phyloP scores from a whole-genome alignment of 2,113 vertebrate species.

The Gnathonemus longibarbis region DNA sequence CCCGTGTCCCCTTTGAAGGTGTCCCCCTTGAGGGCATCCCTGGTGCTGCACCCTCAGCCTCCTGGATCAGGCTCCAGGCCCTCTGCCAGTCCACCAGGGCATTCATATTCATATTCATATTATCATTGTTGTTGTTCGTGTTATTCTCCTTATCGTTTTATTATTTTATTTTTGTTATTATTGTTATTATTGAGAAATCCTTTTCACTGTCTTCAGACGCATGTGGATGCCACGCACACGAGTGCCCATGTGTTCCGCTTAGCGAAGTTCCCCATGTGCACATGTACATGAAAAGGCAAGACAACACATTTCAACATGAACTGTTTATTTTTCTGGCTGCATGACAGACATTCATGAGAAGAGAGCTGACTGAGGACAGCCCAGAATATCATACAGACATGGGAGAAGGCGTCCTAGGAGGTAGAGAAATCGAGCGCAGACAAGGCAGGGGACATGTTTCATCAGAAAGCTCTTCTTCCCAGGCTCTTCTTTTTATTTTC shows the following conservation, averaged over 20 bases:
- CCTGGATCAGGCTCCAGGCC: neutral
- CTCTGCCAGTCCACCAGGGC: neutral
- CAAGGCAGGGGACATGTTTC: neutral
- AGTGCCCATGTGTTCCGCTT: neutral
- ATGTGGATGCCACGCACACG: neutral
- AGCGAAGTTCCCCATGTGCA: neutral
- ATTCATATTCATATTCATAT: neutral
- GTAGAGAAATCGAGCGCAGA: neutral
- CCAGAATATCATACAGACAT: neutral
- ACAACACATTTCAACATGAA: neutral
- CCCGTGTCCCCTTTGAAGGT: neutral
- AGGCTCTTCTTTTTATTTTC: neutral
- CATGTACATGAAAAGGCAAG: neutral
- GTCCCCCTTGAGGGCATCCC: neutral
- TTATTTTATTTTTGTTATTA: neutral
- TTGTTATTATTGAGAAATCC: neutral
- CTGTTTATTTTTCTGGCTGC: neutral
- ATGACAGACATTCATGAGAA: neutral
- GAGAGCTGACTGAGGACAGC: neutral
- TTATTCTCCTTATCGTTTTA: no score
- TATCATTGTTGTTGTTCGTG: no score
- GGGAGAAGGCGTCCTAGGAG: neutral
- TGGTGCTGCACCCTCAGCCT: no score
- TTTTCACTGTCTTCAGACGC: neutral
- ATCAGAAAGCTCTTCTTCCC: neutral